These are phyloP conservation scores for Eubasilissa splendida DNA, from an alignment of 2,888 invertebrate genomes.

Conservation along the genomic window DNA sequence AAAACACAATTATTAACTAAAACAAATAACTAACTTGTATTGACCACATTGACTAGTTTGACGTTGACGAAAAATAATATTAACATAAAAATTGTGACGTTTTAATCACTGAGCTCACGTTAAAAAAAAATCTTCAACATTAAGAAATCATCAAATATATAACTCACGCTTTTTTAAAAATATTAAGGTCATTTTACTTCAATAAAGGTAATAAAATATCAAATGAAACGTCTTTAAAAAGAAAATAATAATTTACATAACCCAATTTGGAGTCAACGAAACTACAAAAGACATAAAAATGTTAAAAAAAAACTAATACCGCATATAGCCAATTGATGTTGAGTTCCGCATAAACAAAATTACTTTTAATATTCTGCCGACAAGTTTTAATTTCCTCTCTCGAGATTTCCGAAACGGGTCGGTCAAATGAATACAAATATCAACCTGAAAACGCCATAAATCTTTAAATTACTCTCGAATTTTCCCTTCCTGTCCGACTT, in stretches of 20 bases:
- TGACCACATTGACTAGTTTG: too few relatives aligned
- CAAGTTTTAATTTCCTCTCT: conserved; percentile 3
- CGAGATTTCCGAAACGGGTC: neutral
- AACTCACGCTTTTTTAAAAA: neutral
- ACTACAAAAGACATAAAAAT: conserved; percentile 12
- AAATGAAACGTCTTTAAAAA: neutral
- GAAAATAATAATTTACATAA: conserved; percentile 23
- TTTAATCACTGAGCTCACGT: too few relatives aligned
- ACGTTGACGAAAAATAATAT: too few relatives aligned
- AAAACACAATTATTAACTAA: too few relatives aligned
- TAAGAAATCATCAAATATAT: too few relatives aligned
- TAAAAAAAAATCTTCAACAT: too few relatives aligned
- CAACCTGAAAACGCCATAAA: conserved; percentile 32
- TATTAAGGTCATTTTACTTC: neutral
- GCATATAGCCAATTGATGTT: conserved; percentile 10
- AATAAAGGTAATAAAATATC: conserved; percentile 14
- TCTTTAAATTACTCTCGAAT: conserved; percentile 22
- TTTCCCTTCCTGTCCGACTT: conserved; percentile 4
- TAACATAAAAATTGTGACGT: too few relatives aligned
- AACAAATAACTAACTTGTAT: too few relatives aligned
- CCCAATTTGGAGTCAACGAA: conserved; percentile 17
- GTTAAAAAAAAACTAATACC: neutral
- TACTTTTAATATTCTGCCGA: conserved; percentile 19
- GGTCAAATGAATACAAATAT: conserved; percentile 44
- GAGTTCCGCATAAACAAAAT: conserved; percentile 31